Conservation (phyloP, 2,888 invertebrate genomes). For the Leistus spinibarbis region DNA sequence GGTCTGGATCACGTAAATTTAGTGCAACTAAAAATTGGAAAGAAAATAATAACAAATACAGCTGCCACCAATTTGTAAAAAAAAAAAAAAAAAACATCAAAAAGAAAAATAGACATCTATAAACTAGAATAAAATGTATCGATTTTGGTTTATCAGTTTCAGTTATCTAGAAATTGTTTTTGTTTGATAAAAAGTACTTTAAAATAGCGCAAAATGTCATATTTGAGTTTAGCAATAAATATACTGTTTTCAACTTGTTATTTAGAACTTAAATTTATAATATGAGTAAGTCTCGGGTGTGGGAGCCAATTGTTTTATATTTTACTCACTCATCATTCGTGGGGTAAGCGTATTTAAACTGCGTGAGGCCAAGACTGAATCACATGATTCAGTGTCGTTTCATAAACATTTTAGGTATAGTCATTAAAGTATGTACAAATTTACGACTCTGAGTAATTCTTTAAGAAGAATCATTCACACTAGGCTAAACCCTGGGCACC, state of each 20-base stretch:
- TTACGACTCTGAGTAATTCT: too few relatives aligned
- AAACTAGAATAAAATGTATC: too few relatives aligned
- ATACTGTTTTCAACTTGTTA: neutral
- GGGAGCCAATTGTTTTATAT: neutral
- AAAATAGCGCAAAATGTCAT: neutral
- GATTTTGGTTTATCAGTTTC: too few relatives aligned
- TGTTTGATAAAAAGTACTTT: neutral
- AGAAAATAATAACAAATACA: neutral
- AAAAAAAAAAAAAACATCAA: neutral
- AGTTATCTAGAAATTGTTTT: too few relatives aligned
- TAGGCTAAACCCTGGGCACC: too few relatives aligned
- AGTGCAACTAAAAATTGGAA: neutral
- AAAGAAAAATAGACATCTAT: too few relatives aligned
- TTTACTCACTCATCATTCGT: neutral
- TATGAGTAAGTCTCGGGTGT: constrained; percentile 4
- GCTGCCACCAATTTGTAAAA: neutral
- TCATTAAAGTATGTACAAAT: neutral
- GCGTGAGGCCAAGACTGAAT: neutral
- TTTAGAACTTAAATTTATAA: constrained; percentile 1
- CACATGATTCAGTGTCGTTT: neutral
- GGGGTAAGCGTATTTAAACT: neutral
- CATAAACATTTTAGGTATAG: neutral
- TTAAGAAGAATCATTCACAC: too few relatives aligned
- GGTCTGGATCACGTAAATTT: neutral
- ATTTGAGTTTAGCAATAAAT: neutral